Evolutionary conservation across 2,797 vertebrate species (phyloP).

Genomic region (Nannoperca australis): DNA sequence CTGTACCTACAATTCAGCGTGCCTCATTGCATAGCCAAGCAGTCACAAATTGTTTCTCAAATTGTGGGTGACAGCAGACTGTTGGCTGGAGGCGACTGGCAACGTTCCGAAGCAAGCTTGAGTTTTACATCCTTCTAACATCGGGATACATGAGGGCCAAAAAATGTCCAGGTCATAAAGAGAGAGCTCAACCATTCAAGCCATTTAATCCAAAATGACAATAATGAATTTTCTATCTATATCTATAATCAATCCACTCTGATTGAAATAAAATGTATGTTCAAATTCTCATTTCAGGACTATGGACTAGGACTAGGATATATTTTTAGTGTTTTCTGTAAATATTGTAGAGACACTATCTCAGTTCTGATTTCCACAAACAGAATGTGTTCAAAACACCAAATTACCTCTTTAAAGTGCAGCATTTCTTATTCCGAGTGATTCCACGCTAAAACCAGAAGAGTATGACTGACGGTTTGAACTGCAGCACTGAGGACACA

Average conservation of each 20-base stretch:
- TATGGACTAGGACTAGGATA: neutral
- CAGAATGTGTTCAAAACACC: constrained; percentile 7
- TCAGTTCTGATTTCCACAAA: neutral
- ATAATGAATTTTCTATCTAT: neutral
- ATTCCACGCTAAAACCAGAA: neutral
- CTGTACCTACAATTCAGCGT: constrained; percentile 35
- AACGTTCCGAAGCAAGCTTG: constrained; percentile 18
- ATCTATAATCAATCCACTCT: neutral
- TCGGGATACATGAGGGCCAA: constrained; percentile 18
- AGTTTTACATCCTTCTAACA: constrained; percentile 35
- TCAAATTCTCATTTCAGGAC: neutral
- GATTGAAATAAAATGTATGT: neutral
- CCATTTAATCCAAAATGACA: constrained; percentile 2
- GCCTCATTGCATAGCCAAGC: constrained; percentile 40
- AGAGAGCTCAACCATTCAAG: constrained; percentile 12
- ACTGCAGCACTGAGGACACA: constrained; percentile 38
- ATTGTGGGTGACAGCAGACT: constrained; percentile 56
- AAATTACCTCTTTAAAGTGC: neutral
- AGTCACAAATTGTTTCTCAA: constrained; percentile 50
- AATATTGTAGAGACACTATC: neutral
- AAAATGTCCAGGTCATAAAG: constrained; percentile 1
- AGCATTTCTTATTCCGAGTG: constrained; percentile 13
- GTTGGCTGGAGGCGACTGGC: constrained; percentile 48
- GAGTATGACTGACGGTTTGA: constrained; percentile 41
- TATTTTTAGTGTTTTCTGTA: neutral